A percentile compares a stretch with the other conserved stretches of the same genome.
These are phyloP conservation scores for Marasmarcha lunaedactyla DNA, from an alignment of 2,888 invertebrate genomes.

Conservation along the genomic window DNA sequence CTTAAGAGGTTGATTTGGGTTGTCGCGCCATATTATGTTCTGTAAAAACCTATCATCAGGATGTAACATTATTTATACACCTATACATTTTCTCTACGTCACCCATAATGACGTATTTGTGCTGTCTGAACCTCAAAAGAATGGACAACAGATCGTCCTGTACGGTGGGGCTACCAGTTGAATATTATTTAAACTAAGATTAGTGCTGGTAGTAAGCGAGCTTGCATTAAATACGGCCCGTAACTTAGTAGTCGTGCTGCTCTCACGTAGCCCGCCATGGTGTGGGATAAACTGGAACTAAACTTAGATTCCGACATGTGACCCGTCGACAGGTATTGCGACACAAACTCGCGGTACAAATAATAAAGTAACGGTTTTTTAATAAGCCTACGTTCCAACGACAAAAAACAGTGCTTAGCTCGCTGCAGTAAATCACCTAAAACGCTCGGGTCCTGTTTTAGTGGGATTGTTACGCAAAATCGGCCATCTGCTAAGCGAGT, in stretches of 20 bases:
- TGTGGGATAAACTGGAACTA: constrained; percentile 12
- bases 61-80: constrained; percentile 14
- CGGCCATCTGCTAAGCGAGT: constrained; percentile 17
- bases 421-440: constrained; percentile 17
- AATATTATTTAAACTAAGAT: constrained; percentile 14
- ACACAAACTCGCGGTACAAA: constrained; percentile 17
- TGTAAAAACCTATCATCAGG: constrained; percentile 13
- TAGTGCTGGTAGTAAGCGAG: constrained; percentile 8
- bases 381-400: constrained; percentile 13
- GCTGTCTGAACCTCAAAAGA: constrained; percentile 14
- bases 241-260: constrained; percentile 12
- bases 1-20: constrained; percentile 10
- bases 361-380: constrained; percentile 5
- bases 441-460: constrained; percentile 12
- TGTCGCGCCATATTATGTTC: constrained; percentile 17
- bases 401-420: constrained; percentile 15
- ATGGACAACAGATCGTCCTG: constrained; percentile 19
- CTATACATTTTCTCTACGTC: constrained; percentile 21
- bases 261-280: constrained; percentile 15
- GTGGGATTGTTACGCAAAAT: constrained; percentile 18
- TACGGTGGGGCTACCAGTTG: constrained; percentile 15
- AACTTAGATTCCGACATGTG: constrained; percentile 15
- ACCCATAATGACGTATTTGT: constrained; percentile 14
- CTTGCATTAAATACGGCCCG: constrained; percentile 15
- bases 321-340: constrained; percentile 15